Evolutionary conservation across 2,888 invertebrate genomes (phyloP).

Genomic region (Phalangium opilio): DNA sequence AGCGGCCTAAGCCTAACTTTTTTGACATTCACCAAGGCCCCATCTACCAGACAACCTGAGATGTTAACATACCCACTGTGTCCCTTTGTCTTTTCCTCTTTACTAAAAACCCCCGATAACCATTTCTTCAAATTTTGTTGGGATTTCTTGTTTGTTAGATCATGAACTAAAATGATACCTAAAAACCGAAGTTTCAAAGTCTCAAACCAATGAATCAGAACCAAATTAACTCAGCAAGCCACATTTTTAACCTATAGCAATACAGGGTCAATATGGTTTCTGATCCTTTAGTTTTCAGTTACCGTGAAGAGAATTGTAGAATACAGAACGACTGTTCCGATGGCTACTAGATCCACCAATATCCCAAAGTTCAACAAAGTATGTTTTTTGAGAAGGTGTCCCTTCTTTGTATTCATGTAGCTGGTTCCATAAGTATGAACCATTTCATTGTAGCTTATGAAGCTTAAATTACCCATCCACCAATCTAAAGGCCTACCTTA

Average conservation of each 20-base stretch:
- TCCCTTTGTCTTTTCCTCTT: constrained; percentile 12
- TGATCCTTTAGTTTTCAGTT: no score
- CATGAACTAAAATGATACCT: constrained; percentile 89
- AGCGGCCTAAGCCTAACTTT: no score
- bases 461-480: background rate
- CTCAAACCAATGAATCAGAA: no score
- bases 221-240: no score
- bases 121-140: constrained; percentile 84
- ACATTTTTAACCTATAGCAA: no score
- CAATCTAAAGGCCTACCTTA: constrained; percentile 36
- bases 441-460: no score
- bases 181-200: no score
- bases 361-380: constrained; percentile 92
- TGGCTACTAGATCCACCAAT: constrained; percentile 89
- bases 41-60: no score
- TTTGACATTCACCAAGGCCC: no score
- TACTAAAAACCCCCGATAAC: constrained; percentile 58
- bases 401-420: constrained; percentile 89
- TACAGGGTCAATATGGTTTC: no score
- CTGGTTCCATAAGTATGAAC: constrained; percentile 25
- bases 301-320: constrained; percentile 88
- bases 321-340: constrained; percentile 78
- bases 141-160: constrained; percentile 88
- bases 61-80: constrained; percentile 14
- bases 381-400: constrained; percentile 73